Conservation (phyloP, 2,888 invertebrate species). For the Lydus trimaculatus region DNA sequence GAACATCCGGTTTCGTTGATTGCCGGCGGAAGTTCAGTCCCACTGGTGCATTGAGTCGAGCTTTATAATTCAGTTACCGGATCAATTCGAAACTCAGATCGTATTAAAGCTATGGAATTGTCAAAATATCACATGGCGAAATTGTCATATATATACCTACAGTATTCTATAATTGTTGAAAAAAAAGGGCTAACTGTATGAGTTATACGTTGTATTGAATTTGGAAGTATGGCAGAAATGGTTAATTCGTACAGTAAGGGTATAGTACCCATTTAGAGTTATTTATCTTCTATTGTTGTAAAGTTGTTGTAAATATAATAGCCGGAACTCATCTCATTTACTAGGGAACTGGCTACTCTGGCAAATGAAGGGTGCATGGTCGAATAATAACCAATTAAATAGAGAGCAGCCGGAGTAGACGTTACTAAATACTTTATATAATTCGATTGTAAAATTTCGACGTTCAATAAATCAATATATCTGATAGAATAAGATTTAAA, state of each 20-base stretch:
- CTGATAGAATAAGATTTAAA: too few relatives aligned
- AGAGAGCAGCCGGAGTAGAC: background rate
- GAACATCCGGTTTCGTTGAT: slow-evolving; percentile 53
- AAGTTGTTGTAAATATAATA: background rate
- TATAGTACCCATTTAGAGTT: too few relatives aligned
- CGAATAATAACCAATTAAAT: background rate
- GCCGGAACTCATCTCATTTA: background rate
- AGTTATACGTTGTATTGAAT: too few relatives aligned
- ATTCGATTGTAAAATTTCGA: background rate
- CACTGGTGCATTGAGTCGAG: slow-evolving; percentile 48
- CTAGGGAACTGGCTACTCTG: background rate
- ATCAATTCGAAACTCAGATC: slow-evolving; percentile 37
- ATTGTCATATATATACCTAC: background rate
- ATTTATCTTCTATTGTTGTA: background rate
- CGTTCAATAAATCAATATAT: background rate
- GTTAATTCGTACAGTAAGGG: too few relatives aligned
- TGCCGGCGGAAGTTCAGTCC: slow-evolving; percentile 49
- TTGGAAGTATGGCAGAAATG: too few relatives aligned
- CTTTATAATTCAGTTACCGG: slow-evolving; percentile 52
- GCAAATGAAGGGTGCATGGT: background rate
- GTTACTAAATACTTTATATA: too few relatives aligned
- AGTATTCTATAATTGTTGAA: too few relatives aligned
- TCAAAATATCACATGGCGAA: background rate
- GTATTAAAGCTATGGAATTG: slow-evolving; percentile 1
- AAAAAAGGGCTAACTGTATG: too few relatives aligned